Base-by-base conservation (phyloP, 1,140 invertebrate species). In the Papilio xuthus region DNA sequence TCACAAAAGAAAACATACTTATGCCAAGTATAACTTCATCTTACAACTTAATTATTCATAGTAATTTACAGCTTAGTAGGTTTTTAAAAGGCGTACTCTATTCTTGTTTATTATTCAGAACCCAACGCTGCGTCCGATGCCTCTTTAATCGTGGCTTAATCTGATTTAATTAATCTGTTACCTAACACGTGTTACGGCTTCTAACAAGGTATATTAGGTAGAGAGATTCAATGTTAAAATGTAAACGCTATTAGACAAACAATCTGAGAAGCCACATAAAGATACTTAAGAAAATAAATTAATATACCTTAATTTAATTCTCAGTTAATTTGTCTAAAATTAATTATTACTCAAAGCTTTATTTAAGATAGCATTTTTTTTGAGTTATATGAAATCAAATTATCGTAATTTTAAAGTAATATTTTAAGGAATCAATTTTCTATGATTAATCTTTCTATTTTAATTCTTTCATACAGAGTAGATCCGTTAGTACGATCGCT, bases 21-120 rank as follows among this genome's bases (percentile, higher is more conserved):
- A 37, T 37, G 32, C n/a, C n/a, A n/a, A n/a, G n/a, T 37, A 37
- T 7, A 37, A 37, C n/a, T n/a, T n/a, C 32, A 37, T 3, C 2
- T 32, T 32, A 32, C 32, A 3, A 37, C 32, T 37, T 37, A 37
- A 37, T 15, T 47, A 18, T 47, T 47, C 15, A 53, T n/a, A 53
- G 1, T 53, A 2, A 53, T 53, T 53, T n/a, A 53, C 50, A 53
- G 20, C 50, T 10, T n/a, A 53, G 7, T 47, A 47, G 8, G n/a
- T 26, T 20, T 56, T 13, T 60, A 44, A 72, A 41, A 20, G 20
- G 18, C 9, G 12, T 12, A 23, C 41, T 72, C 37, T 32, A 12
- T 70, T 20, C 41, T 72, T 1, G n/a, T 23, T 72, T 44, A 72
- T 72, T 72, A 72, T 72, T 72, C 70, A 72, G 32, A 44, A n/a